These are phyloP conservation scores for Aphodius granarius DNA, from an alignment of 2,888 invertebrate genomes.

Conservation along the genomic window DNA sequence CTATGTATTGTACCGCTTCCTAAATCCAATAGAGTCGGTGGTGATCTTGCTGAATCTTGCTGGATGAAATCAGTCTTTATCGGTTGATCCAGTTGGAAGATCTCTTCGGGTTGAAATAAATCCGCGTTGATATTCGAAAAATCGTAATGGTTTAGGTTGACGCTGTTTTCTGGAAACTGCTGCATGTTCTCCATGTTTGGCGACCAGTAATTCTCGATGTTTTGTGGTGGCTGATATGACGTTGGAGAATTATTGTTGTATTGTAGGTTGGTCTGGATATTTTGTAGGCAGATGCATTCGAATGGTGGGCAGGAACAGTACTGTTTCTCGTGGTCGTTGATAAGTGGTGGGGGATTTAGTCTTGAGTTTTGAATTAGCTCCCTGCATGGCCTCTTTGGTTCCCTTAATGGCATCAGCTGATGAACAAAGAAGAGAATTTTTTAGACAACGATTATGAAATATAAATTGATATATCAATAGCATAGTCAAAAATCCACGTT, in stretches of 20 bases:
- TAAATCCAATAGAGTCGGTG: constrained; percentile 71
- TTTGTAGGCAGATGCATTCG: constrained; percentile 67
- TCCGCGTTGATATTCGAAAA: constrained; percentile 65
- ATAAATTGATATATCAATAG: no score
- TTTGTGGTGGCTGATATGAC: constrained; percentile 42
- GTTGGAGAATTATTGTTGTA: constrained; percentile 34
- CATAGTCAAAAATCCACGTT: no score
- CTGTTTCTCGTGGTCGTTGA: constrained; percentile 70
- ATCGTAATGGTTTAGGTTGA: constrained; percentile 57
- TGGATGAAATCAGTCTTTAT: constrained; percentile 64
- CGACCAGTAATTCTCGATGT: constrained; percentile 49
- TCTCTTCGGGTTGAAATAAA: constrained; percentile 76
- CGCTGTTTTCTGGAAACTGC: constrained; percentile 45
- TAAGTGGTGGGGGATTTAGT: constrained; percentile 63
- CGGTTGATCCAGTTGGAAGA: constrained; percentile 76
- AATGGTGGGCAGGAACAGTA: constrained; percentile 76
- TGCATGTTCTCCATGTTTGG: constrained; percentile 53
- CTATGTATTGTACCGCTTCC: constrained; percentile 71
- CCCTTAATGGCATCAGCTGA: constrained; percentile 60
- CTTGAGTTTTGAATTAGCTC: constrained; percentile 47
- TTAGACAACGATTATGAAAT: no score
- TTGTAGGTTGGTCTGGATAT: constrained; percentile 31
- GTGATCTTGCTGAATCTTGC: constrained; percentile 62
- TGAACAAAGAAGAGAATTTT: constrained; percentile 39
- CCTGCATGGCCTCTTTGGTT: constrained; percentile 57